phyloP scores from a whole-genome alignment of 2,888 invertebrate species.

The Ornithoptera alexandrae region DNA sequence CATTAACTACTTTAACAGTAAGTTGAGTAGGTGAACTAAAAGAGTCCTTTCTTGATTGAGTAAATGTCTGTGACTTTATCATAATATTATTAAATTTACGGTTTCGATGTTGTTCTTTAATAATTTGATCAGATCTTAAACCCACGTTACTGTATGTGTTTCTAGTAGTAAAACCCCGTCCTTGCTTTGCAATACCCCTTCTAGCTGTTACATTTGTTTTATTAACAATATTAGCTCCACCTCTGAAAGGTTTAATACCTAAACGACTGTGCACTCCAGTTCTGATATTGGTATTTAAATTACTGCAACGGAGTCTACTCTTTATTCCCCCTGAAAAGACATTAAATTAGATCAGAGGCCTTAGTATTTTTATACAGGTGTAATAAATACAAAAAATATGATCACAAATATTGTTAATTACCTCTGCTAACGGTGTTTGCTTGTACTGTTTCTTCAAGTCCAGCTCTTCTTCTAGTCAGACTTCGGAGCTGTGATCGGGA shows the following conservation, averaged over 20 bases:
- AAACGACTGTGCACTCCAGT: slow-evolving; percentile 62
- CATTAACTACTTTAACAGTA: slow-evolving; percentile 73
- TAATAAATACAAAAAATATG: too few relatives aligned
- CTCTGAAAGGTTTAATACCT: slow-evolving; percentile 59
- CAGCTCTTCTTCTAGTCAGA: slow-evolving; percentile 66
- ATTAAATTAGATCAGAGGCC: background rate
- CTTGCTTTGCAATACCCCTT: slow-evolving; percentile 69
- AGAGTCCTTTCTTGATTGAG: slow-evolving; percentile 69
- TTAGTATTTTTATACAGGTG: too few relatives aligned
- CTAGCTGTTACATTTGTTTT: slow-evolving; percentile 60
- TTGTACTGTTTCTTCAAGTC: slow-evolving; percentile 57
- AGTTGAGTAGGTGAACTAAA: slow-evolving; percentile 56
- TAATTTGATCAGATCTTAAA: slow-evolving; percentile 71
- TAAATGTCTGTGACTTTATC: slow-evolving; percentile 72
- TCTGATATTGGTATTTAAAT: slow-evolving; percentile 53
- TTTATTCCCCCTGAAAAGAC: slow-evolving; percentile 54
- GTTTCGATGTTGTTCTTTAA: slow-evolving; percentile 61
- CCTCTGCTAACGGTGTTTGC: slow-evolving; percentile 52
- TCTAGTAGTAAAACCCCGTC: slow-evolving; percentile 59
- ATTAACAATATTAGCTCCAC: slow-evolving; percentile 46
- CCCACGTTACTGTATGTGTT: slow-evolving; percentile 68
- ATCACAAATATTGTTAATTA: slow-evolving; percentile 28
- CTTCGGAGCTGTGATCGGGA: slow-evolving; percentile 62
- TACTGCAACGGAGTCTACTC: slow-evolving; percentile 51
- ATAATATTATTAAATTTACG: slow-evolving; percentile 51